Percentiles rank a stretch among this genome's conserved stretches.
These are phyloP conservation scores for Zosterops hypoxanthus DNA, from an alignment of 2,113 vertebrate species.

Conservation along the genomic window DNA sequence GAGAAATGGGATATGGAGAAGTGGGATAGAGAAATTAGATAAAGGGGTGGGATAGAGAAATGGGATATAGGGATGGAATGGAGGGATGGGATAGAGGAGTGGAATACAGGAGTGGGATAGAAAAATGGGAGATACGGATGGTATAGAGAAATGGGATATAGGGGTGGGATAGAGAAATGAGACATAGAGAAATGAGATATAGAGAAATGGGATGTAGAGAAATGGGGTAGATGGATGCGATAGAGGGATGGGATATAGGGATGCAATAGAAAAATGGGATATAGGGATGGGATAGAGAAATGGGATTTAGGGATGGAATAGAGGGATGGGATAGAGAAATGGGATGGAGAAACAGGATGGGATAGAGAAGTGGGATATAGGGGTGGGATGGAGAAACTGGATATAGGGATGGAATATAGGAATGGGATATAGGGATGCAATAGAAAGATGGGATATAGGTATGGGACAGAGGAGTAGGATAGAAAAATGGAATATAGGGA, in stretches of 20 bases:
- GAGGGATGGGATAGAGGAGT: not conserved
- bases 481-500: too few species aligned
- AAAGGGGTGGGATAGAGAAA: not conserved
- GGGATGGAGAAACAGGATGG: too few species aligned
- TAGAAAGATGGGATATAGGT: too few species aligned
- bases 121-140: not conserved
- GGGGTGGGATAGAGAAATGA: not conserved
- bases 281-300: fast-evolving
- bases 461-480: too few species aligned
- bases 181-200: not conserved
- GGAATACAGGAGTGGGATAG: not conserved
- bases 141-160: not conserved
- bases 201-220: not conserved
- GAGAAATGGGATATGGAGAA: not conserved
- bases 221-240: too few species aligned
- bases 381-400: too few species aligned
- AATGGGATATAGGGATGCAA: too few species aligned
- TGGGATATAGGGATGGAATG: not conserved
- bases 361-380: fast-evolving
- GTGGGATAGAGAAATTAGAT: not conserved
- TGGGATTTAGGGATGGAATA: not conserved
- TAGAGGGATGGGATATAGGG: not conserved
- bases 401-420: too few species aligned
- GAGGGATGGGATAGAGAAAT: fast-evolving
- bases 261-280: not conserved